Evolutionary conservation across 2,797 vertebrate species (phyloP).

Genomic region (Chiroxiphia lanceolata): DNA sequence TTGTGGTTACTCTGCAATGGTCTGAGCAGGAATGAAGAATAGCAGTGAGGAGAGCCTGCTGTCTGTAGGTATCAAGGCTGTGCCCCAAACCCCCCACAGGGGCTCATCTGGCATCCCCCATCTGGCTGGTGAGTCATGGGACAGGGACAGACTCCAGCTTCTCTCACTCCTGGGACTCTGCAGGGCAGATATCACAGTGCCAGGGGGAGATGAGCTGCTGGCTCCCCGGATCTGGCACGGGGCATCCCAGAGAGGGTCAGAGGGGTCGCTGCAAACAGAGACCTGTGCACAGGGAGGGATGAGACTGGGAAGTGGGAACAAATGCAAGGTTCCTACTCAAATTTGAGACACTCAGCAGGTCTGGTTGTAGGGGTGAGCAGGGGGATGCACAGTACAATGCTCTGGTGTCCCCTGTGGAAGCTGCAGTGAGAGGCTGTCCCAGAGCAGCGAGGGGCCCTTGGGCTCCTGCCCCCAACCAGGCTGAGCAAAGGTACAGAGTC

Average conservation of each 20-base stretch:
- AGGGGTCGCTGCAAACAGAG: fast-evolving
- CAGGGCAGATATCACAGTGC: background rate
- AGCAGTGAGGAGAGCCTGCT: fast-evolving
- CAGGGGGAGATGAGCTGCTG: fast-evolving
- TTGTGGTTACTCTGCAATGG: background rate
- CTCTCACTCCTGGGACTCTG: background rate
- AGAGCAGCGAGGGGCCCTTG: fast-evolving
- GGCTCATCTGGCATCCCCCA: background rate
- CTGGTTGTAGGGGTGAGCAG: background rate
- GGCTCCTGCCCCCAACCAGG: background rate
- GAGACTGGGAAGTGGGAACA: background rate
- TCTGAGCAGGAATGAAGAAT: background rate
- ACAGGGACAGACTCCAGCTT: background rate
- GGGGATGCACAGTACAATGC: background rate
- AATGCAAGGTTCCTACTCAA: background rate
- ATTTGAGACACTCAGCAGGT: background rate
- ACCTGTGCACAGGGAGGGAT: background rate
- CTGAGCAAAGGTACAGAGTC: background rate
- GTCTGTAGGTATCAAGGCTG: fast-evolving
- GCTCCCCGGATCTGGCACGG: fast-evolving
- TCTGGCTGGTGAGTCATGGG: background rate
- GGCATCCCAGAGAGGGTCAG: fast-evolving
- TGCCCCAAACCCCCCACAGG: fast-evolving
- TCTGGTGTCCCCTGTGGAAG: too few relatives aligned
- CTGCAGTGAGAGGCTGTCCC: fast-evolving